Percentiles rank a stretch among this genome's conserved stretches.
Evolutionary conservation across 2,888 invertebrate species (phyloP).

Genomic region (Brenthis ino): DNA sequence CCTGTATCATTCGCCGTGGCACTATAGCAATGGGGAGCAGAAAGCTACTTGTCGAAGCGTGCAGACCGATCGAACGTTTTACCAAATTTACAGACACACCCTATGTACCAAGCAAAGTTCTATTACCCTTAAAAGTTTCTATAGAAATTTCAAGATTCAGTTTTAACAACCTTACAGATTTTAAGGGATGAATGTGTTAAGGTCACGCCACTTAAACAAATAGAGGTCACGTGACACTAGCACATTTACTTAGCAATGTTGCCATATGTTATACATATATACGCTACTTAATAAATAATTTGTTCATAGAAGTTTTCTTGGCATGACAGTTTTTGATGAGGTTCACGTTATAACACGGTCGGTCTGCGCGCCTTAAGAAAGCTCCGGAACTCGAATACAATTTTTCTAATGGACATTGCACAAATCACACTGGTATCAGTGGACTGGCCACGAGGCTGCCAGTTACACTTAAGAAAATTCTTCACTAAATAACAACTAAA

Average conservation of each 20-base stretch:
- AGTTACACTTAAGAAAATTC: slow-evolving; percentile 78
- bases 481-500: slow-evolving; percentile 82
- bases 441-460: slow-evolving; percentile 71
- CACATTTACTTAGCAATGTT: not conserved
- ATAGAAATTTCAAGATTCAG: not conserved
- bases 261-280: slow-evolving; percentile 4
- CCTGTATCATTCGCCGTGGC: slow-evolving; percentile 62
- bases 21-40: slow-evolving; percentile 44
- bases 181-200: too few relatives aligned
- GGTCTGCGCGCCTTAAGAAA: slow-evolving; percentile 17
- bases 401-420: slow-evolving; percentile 71
- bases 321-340: not conserved
- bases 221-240: not conserved
- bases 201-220: not conserved
- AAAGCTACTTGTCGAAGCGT: slow-evolving; percentile 9
- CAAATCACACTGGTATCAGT: slow-evolving; percentile 75
- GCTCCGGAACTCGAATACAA: slow-evolving; percentile 42
- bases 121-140: not conserved
- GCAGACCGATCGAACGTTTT: not conserved
- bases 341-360: not conserved
- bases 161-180: not conserved
- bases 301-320: not conserved
- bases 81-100: not conserved
- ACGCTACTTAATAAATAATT: not conserved
- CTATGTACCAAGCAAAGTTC: not conserved